These are phyloP conservation scores for Cryptomyrus ogoouensis DNA, from an alignment of 2,113 vertebrate species.

Conservation along the genomic window DNA sequence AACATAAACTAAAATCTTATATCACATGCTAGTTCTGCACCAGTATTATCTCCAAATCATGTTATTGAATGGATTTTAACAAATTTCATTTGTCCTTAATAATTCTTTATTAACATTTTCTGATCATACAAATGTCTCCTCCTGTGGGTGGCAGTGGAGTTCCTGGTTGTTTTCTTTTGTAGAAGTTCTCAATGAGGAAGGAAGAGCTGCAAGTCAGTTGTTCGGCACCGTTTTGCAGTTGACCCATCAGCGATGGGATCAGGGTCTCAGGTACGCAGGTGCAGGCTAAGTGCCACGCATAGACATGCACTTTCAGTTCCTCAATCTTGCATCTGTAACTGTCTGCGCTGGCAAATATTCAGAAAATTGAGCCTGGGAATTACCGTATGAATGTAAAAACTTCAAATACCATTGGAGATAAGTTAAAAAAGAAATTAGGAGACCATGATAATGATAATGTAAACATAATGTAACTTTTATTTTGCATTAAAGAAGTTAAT, in stretches of 20 bases:
- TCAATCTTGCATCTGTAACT: slow-evolving; percentile 50
- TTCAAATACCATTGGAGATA: not conserved
- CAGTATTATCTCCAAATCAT: not conserved
- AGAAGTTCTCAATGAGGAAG: slow-evolving; percentile 53
- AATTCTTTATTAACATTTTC: not conserved
- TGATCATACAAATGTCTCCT: not conserved
- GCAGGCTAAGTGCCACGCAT: slow-evolving; percentile 18
- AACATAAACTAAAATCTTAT: not conserved
- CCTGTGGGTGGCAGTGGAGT: not conserved
- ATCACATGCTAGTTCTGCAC: not conserved
- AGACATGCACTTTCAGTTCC: slow-evolving; percentile 71
- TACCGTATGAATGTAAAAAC: not conserved
- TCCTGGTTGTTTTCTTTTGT: not conserved
- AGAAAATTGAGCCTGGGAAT: not conserved
- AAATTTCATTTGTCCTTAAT: not conserved
- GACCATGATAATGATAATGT: not conserved
- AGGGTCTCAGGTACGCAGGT: slow-evolving; percentile 20
- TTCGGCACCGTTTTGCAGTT: slow-evolving; percentile 69
- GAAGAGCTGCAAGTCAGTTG: slow-evolving; percentile 68
- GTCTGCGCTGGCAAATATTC: slow-evolving; percentile 40
- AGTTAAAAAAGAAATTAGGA: not conserved
- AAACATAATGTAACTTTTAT: too few relatives aligned
- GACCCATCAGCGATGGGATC: slow-evolving; percentile 40
- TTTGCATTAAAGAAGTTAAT: too few relatives aligned
- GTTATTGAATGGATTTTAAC: not conserved